Percentiles rank a stretch among this genome's conserved stretches.
phyloP scores from a whole-genome alignment of 2,888 invertebrate species.

The Ephialtes manifestator region DNA sequence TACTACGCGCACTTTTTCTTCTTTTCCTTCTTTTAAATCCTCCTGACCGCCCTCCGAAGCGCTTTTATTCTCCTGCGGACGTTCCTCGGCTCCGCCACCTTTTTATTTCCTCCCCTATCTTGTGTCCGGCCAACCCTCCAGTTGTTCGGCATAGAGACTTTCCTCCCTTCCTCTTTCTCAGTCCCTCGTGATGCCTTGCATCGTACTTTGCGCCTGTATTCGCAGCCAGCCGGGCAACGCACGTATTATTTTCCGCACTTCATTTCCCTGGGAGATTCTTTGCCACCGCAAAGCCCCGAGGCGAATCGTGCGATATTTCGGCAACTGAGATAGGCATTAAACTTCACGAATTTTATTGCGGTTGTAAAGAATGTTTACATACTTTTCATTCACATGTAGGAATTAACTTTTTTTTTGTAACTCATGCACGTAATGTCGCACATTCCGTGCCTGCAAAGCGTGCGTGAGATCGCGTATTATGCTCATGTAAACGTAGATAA shows the following conservation, averaged over 20 bases:
- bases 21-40: slow-evolving; percentile 77
- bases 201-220: slow-evolving; percentile 28
- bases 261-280: slow-evolving; percentile 58
- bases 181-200: slow-evolving; percentile 39
- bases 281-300: slow-evolving; percentile 38
- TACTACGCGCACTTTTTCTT: slow-evolving; percentile 57
- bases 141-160: slow-evolving; percentile 51
- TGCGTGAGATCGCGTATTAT: no score
- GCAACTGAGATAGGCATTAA: slow-evolving; percentile 41
- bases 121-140: slow-evolving; percentile 65
- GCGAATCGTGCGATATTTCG: slow-evolving; percentile 69
- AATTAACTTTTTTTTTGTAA: no score
- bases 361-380: neutral
- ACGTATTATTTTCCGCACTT: slow-evolving; percentile 58
- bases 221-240: slow-evolving; percentile 66
- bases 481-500: no score
- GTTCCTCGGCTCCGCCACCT: slow-evolving; percentile 68
- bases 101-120: slow-evolving; percentile 69
- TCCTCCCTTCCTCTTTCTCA: slow-evolving; percentile 48
- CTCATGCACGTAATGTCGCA: no score
- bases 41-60: slow-evolving; percentile 72
- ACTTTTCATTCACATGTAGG: neutral
- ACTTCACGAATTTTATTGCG: slow-evolving; percentile 35
- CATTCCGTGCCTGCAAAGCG: no score
- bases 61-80: slow-evolving; percentile 65